A percentile compares a stretch with the other conserved stretches of the same genome.
phyloP scores from a whole-genome alignment of 2,113 vertebrate genomes.

The Calypte anna region DNA sequence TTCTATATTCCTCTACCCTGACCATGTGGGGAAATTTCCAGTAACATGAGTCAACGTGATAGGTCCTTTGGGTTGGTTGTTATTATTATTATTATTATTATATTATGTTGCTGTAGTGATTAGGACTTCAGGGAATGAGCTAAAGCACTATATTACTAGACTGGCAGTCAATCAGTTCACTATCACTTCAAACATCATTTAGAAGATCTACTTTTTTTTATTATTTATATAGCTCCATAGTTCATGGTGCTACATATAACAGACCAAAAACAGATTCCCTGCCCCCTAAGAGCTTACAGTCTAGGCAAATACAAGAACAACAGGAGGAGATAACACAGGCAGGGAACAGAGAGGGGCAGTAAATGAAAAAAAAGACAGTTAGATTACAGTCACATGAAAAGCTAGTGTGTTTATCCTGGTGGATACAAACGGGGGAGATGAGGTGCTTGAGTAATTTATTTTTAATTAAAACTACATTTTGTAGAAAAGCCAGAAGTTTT shows the following conservation, averaged over 20 bases:
- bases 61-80: not conserved
- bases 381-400: constrained; percentile 54
- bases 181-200: constrained; percentile 60
- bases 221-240: constrained; percentile 70
- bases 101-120: not conserved
- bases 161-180: constrained; percentile 55
- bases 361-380: constrained; percentile 44
- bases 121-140: not conserved
- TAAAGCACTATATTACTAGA: not conserved
- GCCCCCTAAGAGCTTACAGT: constrained; percentile 72
- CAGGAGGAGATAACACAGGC: constrained; percentile 51
- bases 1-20: fast-evolving
- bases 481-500: not conserved
- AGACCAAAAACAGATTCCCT: constrained; percentile 61
- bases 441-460: not conserved
- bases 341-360: constrained; percentile 18
- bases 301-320: constrained; percentile 69
- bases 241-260: constrained; percentile 65
- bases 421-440: constrained; percentile 14
- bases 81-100: too few species aligned
- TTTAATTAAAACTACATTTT: constrained; percentile 13
- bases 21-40: not conserved
- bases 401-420: not conserved
- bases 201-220: constrained; percentile 61
- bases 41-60: not conserved